phyloP scores from a whole-genome alignment of 2,113 vertebrate genomes.

The Neoarius graeffei region DNA sequence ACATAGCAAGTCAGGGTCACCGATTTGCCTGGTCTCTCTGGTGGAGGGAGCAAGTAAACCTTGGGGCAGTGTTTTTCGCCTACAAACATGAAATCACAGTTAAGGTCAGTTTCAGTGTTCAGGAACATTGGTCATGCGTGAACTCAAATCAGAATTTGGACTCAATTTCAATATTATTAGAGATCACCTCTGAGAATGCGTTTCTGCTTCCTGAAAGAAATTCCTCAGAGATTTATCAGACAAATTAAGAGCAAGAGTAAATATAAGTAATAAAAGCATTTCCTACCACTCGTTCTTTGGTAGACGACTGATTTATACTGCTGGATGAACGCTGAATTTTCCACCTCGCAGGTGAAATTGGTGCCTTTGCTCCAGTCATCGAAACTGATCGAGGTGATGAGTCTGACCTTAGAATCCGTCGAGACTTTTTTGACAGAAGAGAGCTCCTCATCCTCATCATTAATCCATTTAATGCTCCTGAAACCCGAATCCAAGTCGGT shows the following conservation, averaged over 20 bases:
- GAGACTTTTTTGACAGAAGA: rapidly evolving
- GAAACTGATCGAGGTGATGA: conserved; percentile 27
- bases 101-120: conserved; percentile 21
- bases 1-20: conserved; percentile 76
- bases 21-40: conserved; percentile 51
- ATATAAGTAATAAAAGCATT: background rate
- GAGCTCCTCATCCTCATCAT: rapidly evolving
- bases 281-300: conserved; percentile 62
- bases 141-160: background rate
- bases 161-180: background rate
- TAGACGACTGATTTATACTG: rapidly evolving
- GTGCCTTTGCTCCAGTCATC: conserved; percentile 62
- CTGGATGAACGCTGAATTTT: rapidly evolving
- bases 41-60: conserved; percentile 68
- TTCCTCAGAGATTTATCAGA: background rate
- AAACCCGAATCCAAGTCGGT: background rate
- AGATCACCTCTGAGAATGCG: too few species aligned
- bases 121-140: background rate
- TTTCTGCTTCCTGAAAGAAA: background rate
- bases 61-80: conserved; percentile 31
- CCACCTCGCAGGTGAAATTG: conserved; percentile 47
- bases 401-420: rapidly evolving
- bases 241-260: background rate
- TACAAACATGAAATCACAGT: conserved; percentile 65
- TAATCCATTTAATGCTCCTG: conserved; percentile 5